Base-by-base conservation (phyloP, 2,797 vertebrate species). In the Tangara arthus region DNA sequence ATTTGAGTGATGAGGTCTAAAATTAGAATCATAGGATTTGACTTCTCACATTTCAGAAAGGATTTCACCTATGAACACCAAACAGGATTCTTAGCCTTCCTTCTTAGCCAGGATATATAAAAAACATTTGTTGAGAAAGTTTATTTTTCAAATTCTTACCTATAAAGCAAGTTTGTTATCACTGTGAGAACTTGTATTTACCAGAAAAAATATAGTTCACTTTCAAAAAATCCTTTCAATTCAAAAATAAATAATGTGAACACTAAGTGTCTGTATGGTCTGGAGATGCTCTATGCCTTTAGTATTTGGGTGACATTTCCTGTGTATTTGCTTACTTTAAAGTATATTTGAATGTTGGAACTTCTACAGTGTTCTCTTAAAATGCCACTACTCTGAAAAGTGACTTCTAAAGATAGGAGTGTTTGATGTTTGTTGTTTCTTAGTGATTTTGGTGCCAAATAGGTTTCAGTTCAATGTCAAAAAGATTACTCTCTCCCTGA, bases 251-350 rank as follows among this genome's bases (percentile, higher is more conserved):
- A 95, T 94, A 94, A 81, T 49, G 55, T 85, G 94, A 94, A 90
- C 91, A 47, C 68, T 75, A 81, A 65, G 55, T 83, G 69, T 87
- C 84, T 92, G 70, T 79, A 55, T 59, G 72, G 94, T 85, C 90
- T 83, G 32, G 68, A 75, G 76, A 75, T 76, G 65, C 79, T 95
- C 69, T 94, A 37, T 65, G 89, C 79, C 55, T 93, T 94, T 91
- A 95, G 95, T 89, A 95, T 97, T 96, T 97, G 84, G 84, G 94
- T 95, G 95, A 96, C 94, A 95, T 95, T 97, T 97, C 76, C 61
- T 94, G 90, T 93, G 53, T 95, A 91, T 97, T 97, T 97, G 94
- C 94, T 96, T 96, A 78, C 87, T 89, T 55, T 83, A 91, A 95
- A 95, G 94, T 88, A 47, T 93, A 96, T 94, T 93, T 95, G 91